Conservation (phyloP, 2,113 vertebrate species). For the Gymnobelideus leadbeateri region DNA sequence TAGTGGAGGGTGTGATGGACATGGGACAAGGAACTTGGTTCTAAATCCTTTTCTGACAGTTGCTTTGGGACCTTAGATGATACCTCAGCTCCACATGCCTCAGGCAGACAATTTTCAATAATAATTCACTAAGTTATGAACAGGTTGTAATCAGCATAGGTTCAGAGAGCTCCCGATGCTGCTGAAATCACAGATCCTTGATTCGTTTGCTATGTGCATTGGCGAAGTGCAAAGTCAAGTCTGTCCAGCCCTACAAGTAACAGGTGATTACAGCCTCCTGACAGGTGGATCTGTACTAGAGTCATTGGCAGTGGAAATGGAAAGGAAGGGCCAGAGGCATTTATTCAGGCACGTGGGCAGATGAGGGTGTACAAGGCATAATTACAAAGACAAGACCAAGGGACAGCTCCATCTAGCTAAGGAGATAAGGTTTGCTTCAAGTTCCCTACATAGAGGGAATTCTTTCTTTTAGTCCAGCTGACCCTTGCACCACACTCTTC, state of each 20-base stretch:
- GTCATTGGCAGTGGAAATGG: background rate
- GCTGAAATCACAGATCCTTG: background rate
- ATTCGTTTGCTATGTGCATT: background rate
- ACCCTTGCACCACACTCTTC: background rate
- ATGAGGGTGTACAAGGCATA: background rate
- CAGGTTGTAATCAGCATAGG: background rate
- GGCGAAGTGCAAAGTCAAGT: background rate
- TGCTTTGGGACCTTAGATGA: background rate
- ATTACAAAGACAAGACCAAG: background rate
- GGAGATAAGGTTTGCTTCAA: background rate
- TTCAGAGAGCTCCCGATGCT: background rate
- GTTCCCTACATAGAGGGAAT: background rate
- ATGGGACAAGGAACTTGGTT: background rate
- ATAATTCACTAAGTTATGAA: background rate
- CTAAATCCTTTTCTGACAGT: background rate
- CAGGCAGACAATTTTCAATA: background rate
- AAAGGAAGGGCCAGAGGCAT: background rate
- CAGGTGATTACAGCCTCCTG: background rate
- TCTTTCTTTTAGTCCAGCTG: background rate
- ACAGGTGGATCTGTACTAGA: background rate
- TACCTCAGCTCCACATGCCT: background rate
- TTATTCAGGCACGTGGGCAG: background rate
- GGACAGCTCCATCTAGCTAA: background rate
- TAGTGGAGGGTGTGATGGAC: background rate
- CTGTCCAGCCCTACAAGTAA: background rate